Evolutionary conservation across 2,888 invertebrate species (phyloP), one percentile per base, ranked within the genome.

Genomic region (Andrena hattorfiana): DNA sequence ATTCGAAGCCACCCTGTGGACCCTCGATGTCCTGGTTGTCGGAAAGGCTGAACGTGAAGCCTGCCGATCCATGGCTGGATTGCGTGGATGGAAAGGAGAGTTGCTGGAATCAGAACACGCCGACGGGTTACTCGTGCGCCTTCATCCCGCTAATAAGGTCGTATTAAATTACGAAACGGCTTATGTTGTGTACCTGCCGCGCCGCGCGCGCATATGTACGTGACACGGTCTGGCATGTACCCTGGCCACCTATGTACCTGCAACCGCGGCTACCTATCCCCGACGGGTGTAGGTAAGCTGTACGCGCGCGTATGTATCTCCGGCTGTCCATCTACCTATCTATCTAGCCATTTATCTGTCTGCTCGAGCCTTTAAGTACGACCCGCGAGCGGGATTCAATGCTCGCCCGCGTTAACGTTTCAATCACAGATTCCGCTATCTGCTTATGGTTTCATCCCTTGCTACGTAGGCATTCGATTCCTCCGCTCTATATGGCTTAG

Each of bases 1-100:
- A 99, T 95, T 99, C 98, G 95, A 98, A 98, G 94, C 98, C 98
- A 93, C 98, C 98, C 95, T 98, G 97, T 81, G 96, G 96, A 93
- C 96, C 96, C 94, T 97, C 97, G 95, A 97, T 97, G 94, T 97
- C 97, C 92, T 96, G 96, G 94, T 97, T 96, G 92, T 96, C 96
- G 92, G 97, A 97, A 94, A 98, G 95, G 94, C 96, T 96, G 93
- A 97, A 97, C 95, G 96, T 96, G 95, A 97, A 98, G 94, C 94
- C 95, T 94, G 95, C 94, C 90, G 94, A 94, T 89, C 95, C 94
- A 91, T 94, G 94, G 92, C 94, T 94, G 89, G 93, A 91, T 88
- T 94, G 94, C 94, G 95, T 91, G 84, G 95, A 95, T 94, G 97
- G 97, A 94, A 97, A 97, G 91, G 96, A 96, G 94, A 97, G 96